Evolutionary conservation across 2,797 vertebrate species (phyloP), one percentile per base, ranked within the genome.

Genomic region (Coilia nasus): DNA sequence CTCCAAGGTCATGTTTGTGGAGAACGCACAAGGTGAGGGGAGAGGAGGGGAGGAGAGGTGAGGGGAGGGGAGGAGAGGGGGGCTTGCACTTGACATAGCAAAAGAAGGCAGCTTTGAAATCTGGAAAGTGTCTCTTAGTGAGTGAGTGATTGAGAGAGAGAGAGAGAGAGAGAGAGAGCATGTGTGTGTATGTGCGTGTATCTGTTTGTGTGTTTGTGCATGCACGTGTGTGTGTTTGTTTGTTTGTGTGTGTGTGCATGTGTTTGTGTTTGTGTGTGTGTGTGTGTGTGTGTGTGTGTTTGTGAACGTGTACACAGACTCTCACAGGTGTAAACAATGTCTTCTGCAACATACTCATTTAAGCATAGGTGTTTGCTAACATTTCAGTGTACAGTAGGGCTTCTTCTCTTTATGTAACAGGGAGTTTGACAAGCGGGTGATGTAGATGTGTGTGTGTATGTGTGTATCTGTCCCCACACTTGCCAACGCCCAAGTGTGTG

Each of bases 1-100:
- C 93, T 99, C 98, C 92, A 99, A 99, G 92, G 98, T 99, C 92
- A 94, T 99, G 93, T 99, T 99, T 67, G 97, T 99, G 96, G 98
- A 99, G 92, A 99, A 99, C 94, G 97, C 97, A 2, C 98, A 98
- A 97, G 98, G 98, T 99, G 96, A 41, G 84, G 56, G 23, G 87
- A 75, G 75, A 44, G 64, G 84, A 90, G 84, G 82, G 35, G 17
- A 67, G 62, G 62, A 21, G 62, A 28, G 25, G 17, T 1, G 21
- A 67, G 62, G 62, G 14, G 62, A 62, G 47, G 82, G 19, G 85
- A 93, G 92, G 82, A 85, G 7, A 11, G 14, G 50, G 14, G 35
- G 2, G 64, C 28, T 71, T 25, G 23, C 62, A 28, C 64, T 71
- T 12, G 15, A 59, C n/a, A 23, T 12, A 28, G 25, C 62, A 6